Percentiles rank a stretch among this genome's conserved stretches.
Conservation (phyloP, 2,888 invertebrate species). For the Isotomurus palustris region DNA sequence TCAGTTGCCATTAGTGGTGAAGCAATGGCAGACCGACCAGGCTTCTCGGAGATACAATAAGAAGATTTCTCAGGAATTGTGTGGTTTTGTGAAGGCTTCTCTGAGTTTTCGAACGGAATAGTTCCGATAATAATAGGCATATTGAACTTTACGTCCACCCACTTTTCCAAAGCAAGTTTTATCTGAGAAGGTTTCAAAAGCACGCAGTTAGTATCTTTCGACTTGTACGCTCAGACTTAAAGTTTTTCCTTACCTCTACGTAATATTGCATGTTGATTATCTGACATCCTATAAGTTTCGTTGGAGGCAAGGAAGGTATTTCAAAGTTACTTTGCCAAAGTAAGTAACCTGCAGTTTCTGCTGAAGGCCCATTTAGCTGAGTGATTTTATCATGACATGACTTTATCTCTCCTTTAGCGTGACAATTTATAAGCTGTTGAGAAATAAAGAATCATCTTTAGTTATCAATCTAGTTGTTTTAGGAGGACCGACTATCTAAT, state of each 20-base stretch:
- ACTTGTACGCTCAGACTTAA: no score
- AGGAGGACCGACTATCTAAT: no score
- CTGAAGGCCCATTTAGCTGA: slow-evolving; percentile 26
- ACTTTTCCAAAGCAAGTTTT: slow-evolving; percentile 24
- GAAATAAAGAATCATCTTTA: background rate
- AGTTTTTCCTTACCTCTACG: slow-evolving; percentile 19
- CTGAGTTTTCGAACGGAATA: background rate
- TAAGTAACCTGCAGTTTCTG: slow-evolving; percentile 27
- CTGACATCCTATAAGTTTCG: slow-evolving; percentile 19
- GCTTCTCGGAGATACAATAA: no score
- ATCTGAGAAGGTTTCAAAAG: slow-evolving; percentile 13
- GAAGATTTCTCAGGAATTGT: no score
- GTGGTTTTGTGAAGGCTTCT: background rate
- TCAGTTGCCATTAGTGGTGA: background rate
- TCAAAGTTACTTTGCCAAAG: slow-evolving; percentile 29
- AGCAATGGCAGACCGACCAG: background rate
- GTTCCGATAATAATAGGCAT: slow-evolving; percentile 22
- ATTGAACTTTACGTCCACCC: slow-evolving; percentile 26
- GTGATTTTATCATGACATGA: slow-evolving; percentile 23
- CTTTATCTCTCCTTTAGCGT: slow-evolving; percentile 25
- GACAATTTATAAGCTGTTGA: slow-evolving; percentile 17
- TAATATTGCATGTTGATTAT: slow-evolving; percentile 28
- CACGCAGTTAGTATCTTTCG: no score
- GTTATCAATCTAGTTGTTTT: no score
- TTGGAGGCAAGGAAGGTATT: slow-evolving; percentile 27